phyloP scores from a whole-genome alignment of 1,140 invertebrate species.

The Ooceraea biroi region DNA sequence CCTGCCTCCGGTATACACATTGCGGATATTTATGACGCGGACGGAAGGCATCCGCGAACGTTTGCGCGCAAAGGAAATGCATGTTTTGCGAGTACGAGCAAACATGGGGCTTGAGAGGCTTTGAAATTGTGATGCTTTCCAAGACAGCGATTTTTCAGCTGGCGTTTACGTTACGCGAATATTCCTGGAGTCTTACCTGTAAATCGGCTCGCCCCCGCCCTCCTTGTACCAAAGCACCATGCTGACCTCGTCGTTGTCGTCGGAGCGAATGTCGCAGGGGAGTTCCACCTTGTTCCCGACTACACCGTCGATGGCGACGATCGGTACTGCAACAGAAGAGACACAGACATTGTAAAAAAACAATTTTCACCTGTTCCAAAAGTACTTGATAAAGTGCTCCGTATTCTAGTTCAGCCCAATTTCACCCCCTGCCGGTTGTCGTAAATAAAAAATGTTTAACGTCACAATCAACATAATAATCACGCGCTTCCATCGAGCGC shows the following conservation, averaged over 20 bases:
- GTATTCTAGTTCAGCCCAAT: background rate
- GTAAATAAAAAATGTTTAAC: slow-evolving; percentile 1
- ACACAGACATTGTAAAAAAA: background rate
- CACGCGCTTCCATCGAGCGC: background rate
- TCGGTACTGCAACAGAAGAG: slow-evolving; percentile 82
- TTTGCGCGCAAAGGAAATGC: no score
- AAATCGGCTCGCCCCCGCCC: slow-evolving; percentile 87
- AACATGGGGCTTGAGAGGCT: no score
- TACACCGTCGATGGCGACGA: slow-evolving; percentile 84
- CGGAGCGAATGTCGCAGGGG: slow-evolving; percentile 87
- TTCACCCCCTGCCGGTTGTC: background rate
- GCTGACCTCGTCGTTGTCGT: slow-evolving; percentile 85
- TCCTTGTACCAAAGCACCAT: slow-evolving; percentile 89
- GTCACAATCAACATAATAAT: background rate
- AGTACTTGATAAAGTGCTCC: background rate
- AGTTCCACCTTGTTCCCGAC: slow-evolving; percentile 86
- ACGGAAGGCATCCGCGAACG: background rate
- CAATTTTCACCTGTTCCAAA: background rate
- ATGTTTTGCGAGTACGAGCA: background rate
- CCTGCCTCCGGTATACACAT: background rate
- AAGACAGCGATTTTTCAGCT: background rate
- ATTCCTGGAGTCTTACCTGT: slow-evolving; percentile 84
- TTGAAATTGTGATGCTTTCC: no score
- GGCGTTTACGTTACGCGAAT: background rate
- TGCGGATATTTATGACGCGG: background rate